These are phyloP conservation scores for Metridium senile DNA, from an alignment of 92 coral and sea anemone species.

Conservation along the genomic window DNA sequence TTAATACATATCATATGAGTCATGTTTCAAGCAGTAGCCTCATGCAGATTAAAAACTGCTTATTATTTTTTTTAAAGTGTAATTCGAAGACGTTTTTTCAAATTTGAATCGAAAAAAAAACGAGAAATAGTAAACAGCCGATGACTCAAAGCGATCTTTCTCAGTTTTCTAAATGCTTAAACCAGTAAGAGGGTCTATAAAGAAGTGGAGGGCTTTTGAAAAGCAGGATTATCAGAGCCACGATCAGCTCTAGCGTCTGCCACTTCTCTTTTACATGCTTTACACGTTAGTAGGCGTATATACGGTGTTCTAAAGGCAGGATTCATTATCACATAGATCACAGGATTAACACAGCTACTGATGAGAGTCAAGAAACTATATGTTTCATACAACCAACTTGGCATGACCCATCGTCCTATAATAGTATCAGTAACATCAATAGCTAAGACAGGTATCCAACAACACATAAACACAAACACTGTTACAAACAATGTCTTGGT, in stretches of 20 bases:
- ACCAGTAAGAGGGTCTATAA: not conserved
- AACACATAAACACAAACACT: conserved; percentile 39
- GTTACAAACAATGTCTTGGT: conserved; percentile 44
- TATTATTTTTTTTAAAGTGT: no score
- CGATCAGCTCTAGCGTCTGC: not conserved
- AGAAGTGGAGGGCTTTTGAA: not conserved
- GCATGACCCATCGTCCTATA: conserved; percentile 46
- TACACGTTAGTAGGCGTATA: conserved; percentile 13
- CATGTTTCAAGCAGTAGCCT: no score
- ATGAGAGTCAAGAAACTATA: conserved; percentile 38
- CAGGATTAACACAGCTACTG: conserved; percentile 38
- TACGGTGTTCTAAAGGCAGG: conserved; percentile 45
- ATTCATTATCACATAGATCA: conserved; percentile 51
- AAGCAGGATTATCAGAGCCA: not conserved
- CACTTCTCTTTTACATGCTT: not conserved
- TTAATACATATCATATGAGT: no score
- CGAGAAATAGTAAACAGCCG: no score
- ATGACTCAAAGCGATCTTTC: no score
- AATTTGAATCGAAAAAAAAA: no score
- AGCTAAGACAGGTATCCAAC: conserved; percentile 48
- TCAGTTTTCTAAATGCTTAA: not conserved
- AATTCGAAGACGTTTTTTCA: no score
- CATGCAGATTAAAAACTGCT: no score
- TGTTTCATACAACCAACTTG: conserved; percentile 32
- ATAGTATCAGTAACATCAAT: conserved; percentile 50